A percentile compares a stretch with the other conserved stretches of the same genome.
phyloP scores from a whole-genome alignment of 53 echinoderm and acorn worm genomes.

The Temnopleurus reevesii region DNA sequence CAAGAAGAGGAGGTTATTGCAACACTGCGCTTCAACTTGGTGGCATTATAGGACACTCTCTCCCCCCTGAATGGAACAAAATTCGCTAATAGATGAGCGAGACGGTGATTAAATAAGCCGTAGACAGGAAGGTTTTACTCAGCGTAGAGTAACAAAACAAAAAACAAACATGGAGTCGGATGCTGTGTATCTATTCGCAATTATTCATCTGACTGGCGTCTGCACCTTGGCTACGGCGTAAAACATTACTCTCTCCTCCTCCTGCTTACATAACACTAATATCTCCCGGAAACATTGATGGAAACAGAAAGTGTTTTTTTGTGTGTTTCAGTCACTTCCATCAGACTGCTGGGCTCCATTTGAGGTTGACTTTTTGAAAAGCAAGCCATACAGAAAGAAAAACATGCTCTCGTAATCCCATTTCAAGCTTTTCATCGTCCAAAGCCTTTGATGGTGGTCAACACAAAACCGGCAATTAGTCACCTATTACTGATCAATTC shows the following conservation, averaged over 20 bases:
- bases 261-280: background rate
- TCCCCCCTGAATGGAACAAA: background rate
- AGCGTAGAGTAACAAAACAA: slow-evolving; percentile 37
- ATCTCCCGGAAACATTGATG: slow-evolving; percentile 18
- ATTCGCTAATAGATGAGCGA: slow-evolving; percentile 55
- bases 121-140: slow-evolving; percentile 61
- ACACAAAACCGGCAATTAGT: background rate
- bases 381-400: slow-evolving; percentile 29
- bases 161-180: slow-evolving; percentile 20
- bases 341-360: slow-evolving; percentile 32
- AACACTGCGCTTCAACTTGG: slow-evolving; percentile 54
- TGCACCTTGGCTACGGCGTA: background rate
- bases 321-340: background rate
- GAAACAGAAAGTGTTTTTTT: slow-evolving; percentile 1
- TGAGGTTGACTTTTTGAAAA: slow-evolving; percentile 50
- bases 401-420: slow-evolving; percentile 41
- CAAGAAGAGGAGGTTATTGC: background rate
- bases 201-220: background rate
- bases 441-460: slow-evolving; percentile 17
- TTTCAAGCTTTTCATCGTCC: slow-evolving; percentile 6
- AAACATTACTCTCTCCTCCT: background rate
- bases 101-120: slow-evolving; percentile 48
- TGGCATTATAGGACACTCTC: slow-evolving; percentile 4
- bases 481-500: background rate
- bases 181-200: slow-evolving; percentile 13